Evolutionary conservation across 2,113 vertebrate species (phyloP).

Genomic region (Vanacampus margaritifer): DNA sequence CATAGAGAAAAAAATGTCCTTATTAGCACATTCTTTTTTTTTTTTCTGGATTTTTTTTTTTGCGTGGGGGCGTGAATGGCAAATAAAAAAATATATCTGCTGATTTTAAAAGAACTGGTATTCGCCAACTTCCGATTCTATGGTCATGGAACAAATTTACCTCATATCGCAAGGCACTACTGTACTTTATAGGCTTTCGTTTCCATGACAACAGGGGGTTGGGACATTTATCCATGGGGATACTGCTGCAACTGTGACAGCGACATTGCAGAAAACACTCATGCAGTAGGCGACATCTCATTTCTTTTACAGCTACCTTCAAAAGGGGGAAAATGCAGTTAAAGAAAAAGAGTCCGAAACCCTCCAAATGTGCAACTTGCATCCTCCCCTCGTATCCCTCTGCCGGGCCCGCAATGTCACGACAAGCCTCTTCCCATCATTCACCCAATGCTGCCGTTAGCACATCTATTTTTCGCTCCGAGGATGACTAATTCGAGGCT

Average conservation of each 20-base stretch:
- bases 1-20: too few species aligned
- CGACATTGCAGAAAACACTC: background rate
- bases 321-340: background rate
- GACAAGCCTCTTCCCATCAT: background rate
- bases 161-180: too few species aligned
- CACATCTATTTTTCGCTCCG: conserved; percentile 21
- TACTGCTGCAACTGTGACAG: background rate
- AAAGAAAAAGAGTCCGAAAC: conserved; percentile 10
- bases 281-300: background rate
- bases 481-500: conserved; percentile 40
- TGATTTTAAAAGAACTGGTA: too few species aligned
- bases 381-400: background rate
- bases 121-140: too few species aligned
- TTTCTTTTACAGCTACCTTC: background rate
- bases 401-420: background rate
- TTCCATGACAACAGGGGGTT: background rate
- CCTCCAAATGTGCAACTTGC: conserved; percentile 5
- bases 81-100: too few species aligned
- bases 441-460: conserved; percentile 30
- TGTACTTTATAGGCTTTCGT: background rate
- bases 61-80: too few species aligned
- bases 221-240: background rate
- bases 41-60: too few species aligned
- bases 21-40: too few species aligned
- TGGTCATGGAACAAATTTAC: too few species aligned